Conservation (phyloP, 2,113 vertebrate species). For the Ptyas mucosa region DNA sequence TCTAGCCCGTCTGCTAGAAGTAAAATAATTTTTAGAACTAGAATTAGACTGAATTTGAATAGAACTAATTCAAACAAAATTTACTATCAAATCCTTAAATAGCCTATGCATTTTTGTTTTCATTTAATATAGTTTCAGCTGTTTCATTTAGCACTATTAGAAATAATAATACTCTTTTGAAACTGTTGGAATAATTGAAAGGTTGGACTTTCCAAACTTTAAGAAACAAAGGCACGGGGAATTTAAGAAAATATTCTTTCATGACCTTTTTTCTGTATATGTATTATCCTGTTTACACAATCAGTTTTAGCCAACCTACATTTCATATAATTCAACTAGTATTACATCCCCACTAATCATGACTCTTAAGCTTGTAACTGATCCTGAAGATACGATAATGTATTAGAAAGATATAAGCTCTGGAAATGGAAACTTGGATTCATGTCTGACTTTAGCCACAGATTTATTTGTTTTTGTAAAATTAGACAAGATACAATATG, state of each 20-base stretch:
- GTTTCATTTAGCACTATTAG: not conserved
- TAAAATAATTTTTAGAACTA: not conserved
- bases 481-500: not conserved
- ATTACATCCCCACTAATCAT: not conserved
- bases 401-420: not conserved
- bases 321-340: not conserved
- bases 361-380: not conserved
- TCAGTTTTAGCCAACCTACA: not conserved
- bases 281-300: not conserved
- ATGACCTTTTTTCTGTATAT: not conserved
- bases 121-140: not conserved
- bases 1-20: not conserved
- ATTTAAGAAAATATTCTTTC: not conserved
- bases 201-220: not conserved
- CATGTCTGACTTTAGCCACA: not conserved
- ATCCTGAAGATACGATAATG: not conserved
- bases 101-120: not conserved
- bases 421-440: not conserved
- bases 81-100: not conserved
- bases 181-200: not conserved
- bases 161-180: not conserved
- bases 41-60: not conserved
- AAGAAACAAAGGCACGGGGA: not conserved
- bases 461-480: not conserved
- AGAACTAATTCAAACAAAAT: not conserved